Conservation (phyloP, 1,140 invertebrate genomes). For the Anastatus disparis region DNA sequence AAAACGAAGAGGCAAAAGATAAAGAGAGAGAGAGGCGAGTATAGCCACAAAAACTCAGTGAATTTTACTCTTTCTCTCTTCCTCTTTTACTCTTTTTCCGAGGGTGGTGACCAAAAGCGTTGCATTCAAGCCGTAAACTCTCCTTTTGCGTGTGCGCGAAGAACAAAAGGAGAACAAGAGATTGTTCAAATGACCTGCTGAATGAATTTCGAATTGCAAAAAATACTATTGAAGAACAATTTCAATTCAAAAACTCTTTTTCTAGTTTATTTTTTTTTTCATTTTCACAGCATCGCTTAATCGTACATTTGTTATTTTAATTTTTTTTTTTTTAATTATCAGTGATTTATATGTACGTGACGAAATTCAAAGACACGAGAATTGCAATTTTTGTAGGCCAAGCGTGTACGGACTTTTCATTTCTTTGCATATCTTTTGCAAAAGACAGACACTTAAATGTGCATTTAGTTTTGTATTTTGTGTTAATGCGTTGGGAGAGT, state of each 20-base stretch:
- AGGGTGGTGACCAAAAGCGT: no score
- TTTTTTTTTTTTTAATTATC: no score
- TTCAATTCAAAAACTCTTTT: neutral
- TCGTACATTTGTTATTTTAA: conserved; percentile 24
- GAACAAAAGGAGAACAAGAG: conserved; percentile 31
- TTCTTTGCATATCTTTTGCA: no score
- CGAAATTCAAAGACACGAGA: no score
- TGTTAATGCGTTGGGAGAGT: no score
- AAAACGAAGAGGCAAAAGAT: neutral
- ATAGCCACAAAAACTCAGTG: conserved; percentile 8
- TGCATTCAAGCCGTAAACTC: conserved; percentile 25
- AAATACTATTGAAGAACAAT: conserved; percentile 22
- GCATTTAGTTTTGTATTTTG: no score
- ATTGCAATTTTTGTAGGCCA: no score
- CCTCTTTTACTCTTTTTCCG: neutral
- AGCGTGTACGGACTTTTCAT: no score
- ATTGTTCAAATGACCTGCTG: conserved; percentile 50
- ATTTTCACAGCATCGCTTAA: conserved; percentile 15
- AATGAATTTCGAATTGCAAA: conserved; percentile 37
- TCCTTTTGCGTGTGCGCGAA: neutral
- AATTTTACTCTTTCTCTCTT: neutral
- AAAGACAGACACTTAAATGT: no score
- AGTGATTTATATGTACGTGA: no score
- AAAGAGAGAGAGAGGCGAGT: conserved; percentile 1
- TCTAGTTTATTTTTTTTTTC: no score